Conservation (phyloP, 1,140 invertebrate species). For the Triops longicaudatus region DNA sequence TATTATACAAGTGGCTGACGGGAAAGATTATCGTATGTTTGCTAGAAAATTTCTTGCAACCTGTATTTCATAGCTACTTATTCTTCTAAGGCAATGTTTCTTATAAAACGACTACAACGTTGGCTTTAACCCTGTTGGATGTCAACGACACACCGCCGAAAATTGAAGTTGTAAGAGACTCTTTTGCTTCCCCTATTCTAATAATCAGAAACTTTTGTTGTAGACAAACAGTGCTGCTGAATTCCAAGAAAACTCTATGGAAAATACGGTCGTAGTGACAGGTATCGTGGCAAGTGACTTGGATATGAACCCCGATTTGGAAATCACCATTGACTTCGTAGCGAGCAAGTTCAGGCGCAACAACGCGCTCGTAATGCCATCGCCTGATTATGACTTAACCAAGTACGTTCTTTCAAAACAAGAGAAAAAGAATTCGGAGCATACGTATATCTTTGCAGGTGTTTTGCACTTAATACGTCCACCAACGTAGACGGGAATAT, state of each 20-base stretch:
- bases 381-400: background rate
- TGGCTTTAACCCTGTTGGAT: conserved; percentile 17
- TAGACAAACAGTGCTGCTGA: background rate
- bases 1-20: background rate
- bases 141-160: conserved; percentile 22
- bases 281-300: background rate
- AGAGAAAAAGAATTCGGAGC: background rate
- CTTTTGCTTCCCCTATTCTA: background rate
- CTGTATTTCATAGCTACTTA: background rate
- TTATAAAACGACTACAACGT: background rate
- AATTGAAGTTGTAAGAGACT: background rate
- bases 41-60: background rate
- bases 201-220: background rate
- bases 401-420: background rate
- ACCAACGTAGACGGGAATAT: background rate
- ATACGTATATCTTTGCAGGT: background rate
- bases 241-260: background rate
- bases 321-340: background rate
- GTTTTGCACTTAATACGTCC: background rate
- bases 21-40: background rate
- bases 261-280: background rate
- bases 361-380: background rate
- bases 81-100: background rate
- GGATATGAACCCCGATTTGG: conserved; percentile 19
- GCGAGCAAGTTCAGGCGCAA: conserved; percentile 9